Evolutionary conservation across 2,888 invertebrate genomes (phyloP), one percentile per base, ranked within the genome.

Genomic region (Geotrupes spiniger): DNA sequence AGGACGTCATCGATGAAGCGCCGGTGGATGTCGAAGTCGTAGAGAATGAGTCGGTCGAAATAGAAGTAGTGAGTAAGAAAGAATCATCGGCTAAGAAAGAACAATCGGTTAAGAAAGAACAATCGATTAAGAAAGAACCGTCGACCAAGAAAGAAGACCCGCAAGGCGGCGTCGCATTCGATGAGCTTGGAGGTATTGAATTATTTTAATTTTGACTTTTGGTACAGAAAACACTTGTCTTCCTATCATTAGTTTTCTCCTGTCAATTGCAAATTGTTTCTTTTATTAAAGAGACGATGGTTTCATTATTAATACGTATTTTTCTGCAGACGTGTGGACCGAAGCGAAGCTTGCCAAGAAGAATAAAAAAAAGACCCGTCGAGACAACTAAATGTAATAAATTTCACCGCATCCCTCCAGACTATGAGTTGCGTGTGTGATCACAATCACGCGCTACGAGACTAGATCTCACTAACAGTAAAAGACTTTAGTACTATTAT

Each of bases 321-420:
- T 55, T 55, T 44, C 70, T 70, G 2, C 72, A 86, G 87, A 87
- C 72, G 76, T 81, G 21, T 88, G 87, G 87, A 83, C 84, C 59
- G 88, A 89, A 65, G 80, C 87, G 11, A 87, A 87, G 69, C 78
- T 78, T 49, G 76, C 80, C 45, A 87, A 85, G 72, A 87, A 87
- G 65, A 80, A 80, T 73, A 87, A 87, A 80, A 87, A 86, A 77
- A 87, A 86, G 76, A 82, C 80, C 51, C 83, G 87, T 66, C 83
- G 84, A 68, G 86, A 86, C 64, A 83, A 84, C 74, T 85, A 70
- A 57, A 49, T 37, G 42, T 42, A 50, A n/a, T n/a, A n/a, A n/a
- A 46, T 53, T 50, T 31, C 40, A 47, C 41, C 44, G 49, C 53
- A 51, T 49, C 46, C 53, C 43, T 53, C 56, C 50, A 57, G 52